Base-by-base conservation (phyloP, 2,888 invertebrate genomes). In the Philaethria dido region DNA sequence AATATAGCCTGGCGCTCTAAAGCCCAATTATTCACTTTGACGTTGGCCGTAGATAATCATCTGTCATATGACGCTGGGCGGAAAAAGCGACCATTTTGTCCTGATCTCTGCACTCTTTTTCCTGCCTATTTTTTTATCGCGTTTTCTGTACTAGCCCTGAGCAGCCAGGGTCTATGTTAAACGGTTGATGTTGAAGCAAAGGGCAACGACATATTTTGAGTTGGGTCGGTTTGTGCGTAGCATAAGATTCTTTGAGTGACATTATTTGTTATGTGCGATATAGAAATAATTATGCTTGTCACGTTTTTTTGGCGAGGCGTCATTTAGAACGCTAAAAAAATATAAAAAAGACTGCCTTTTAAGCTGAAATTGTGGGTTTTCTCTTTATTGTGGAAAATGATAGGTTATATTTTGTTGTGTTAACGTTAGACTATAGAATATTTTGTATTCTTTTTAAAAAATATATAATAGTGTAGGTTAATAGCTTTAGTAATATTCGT, bases 1-100 rank as follows among this genome's bases (percentile, higher is more conserved):
- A 74, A 73, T 73, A 75, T 69, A 67, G 64, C 69, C 57, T 70
- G 70, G 80, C 83, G 78, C 83, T 84, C 85, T 85, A 86, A 88
- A 88, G 82, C 84, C 86, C 89, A 91, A 92, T 92, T 91, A 92
- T 92, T 92, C 92, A 92, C 87, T 90, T 89, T 90, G 92, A 92
- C 91, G 85, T 85, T 77, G 80, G 77, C 82, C 84, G 85, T 90
- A 91, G 90, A 92, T 92, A 90, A 92, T 91, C 89, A 91, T 91
- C 89, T 90, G 88, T 91, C 91, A 92, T 88, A 86, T 83, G 84
- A 86, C 80, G 83, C 81, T 79, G 84, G 81, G 78, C 80, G 81
- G 81, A 79, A 78, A 74, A 79, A 75, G 77, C 74, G 80, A 64
- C 90, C 88, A 87, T 55, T 73, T 69, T 78, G 74, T 39, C 69